Percentiles rank a stretch among this genome's conserved stretches.
These are phyloP conservation scores for Colius striatus DNA, from an alignment of 2,113 vertebrate genomes.

Conservation along the genomic window DNA sequence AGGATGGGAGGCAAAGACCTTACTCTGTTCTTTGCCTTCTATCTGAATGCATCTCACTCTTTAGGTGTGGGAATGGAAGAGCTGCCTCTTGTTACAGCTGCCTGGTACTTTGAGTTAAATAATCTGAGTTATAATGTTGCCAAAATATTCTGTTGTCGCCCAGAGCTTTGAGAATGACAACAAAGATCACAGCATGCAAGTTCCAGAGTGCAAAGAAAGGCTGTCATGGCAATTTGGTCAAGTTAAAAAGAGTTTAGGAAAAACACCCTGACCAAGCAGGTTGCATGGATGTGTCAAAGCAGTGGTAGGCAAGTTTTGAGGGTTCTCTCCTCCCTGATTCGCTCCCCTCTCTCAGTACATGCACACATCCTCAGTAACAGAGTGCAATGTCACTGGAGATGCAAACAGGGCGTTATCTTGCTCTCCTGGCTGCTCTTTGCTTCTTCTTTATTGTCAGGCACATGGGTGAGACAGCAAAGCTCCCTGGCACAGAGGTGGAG, in stretches of 20 bases:
- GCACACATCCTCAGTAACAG: background rate
- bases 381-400: fast-evolving
- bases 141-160: background rate
- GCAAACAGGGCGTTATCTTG: background rate
- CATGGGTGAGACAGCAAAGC: background rate
- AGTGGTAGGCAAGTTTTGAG: background rate
- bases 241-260: background rate
- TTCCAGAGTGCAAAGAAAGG: background rate
- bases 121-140: background rate
- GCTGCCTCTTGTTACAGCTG: background rate
- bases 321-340: background rate
- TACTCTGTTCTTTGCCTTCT: background rate
- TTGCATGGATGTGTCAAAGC: background rate
- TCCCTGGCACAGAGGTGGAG: background rate
- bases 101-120: background rate
- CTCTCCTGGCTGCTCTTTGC: background rate
- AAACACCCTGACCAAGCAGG: background rate
- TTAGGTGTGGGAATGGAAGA: background rate
- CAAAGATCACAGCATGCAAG: background rate
- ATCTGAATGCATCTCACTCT: fast-evolving
- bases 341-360: background rate
- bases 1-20: background rate
- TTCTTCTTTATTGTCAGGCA: background rate
- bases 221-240: background rate
- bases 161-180: background rate